These are phyloP conservation scores for Chloropsis hardwickii DNA, from an alignment of 2,113 vertebrate genomes.

Conservation along the genomic window DNA sequence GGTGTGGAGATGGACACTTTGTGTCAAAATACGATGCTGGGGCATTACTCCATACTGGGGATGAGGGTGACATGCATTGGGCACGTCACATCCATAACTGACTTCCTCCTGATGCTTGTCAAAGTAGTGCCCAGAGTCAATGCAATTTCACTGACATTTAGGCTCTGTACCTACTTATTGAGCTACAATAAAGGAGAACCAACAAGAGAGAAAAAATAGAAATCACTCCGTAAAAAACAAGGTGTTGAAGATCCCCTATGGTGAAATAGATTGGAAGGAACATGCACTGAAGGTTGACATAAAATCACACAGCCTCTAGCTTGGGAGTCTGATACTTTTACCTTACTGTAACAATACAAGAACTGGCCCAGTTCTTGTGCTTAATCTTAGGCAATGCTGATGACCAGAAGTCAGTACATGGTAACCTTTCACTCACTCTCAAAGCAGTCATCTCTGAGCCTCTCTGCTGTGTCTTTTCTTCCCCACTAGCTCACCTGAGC, in stretches of 20 bases:
- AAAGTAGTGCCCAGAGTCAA: background rate
- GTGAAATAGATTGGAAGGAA: background rate
- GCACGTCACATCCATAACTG: background rate
- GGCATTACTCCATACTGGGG: background rate
- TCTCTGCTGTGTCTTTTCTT: background rate
- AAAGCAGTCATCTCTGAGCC: background rate
- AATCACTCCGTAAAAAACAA: background rate
- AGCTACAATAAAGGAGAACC: background rate
- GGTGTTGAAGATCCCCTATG: background rate
- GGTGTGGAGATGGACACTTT: background rate
- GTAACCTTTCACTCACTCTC: background rate
- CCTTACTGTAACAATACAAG: background rate
- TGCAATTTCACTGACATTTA: background rate
- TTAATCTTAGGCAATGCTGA: background rate
- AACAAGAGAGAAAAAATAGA: background rate
- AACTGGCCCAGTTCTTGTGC: background rate
- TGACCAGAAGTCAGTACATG: background rate
- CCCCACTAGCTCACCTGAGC: background rate
- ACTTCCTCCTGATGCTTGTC: background rate
- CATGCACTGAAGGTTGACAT: background rate
- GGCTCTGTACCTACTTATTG: background rate
- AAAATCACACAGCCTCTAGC: background rate
- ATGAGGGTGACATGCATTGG: background rate
- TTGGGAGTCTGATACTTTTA: background rate
- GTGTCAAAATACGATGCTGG: background rate